A percentile compares a stretch with the other conserved stretches of the same genome.
These are phyloP conservation scores for Dolichotis patagonum DNA, from an alignment of 2,113 vertebrate species.

Conservation along the genomic window DNA sequence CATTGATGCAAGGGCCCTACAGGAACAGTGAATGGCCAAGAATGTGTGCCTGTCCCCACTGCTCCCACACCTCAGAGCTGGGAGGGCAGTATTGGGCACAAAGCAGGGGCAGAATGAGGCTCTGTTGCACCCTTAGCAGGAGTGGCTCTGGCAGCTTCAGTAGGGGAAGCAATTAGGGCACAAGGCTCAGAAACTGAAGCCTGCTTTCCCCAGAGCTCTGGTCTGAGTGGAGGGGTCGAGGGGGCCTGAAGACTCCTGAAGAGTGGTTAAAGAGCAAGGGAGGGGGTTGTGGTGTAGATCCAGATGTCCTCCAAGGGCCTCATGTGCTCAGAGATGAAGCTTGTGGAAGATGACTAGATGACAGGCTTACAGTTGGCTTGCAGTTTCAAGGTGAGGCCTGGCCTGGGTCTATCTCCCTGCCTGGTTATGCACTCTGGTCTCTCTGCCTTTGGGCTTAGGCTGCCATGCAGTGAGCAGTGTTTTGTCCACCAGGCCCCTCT, in stretches of 20 bases:
- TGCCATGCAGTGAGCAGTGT: not conserved
- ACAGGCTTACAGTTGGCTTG: not conserved
- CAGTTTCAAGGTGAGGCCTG: not conserved
- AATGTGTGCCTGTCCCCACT: fast-evolving
- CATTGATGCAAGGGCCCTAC: not conserved
- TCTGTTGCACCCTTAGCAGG: not conserved
- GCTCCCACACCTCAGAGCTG: not conserved
- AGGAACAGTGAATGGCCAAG: not conserved
- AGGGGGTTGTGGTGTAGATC: not conserved
- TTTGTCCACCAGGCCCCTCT: not conserved
- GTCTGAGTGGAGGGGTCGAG: not conserved
- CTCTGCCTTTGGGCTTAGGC: not conserved
- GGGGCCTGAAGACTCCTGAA: not conserved
- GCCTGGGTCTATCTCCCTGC: not conserved
- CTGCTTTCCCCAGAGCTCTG: not conserved
- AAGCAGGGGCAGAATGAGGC: not conserved
- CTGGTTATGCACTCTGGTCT: not conserved
- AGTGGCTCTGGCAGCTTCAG: not conserved
- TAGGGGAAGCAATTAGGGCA: not conserved
- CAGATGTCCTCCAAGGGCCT: not conserved
- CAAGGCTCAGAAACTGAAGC: not conserved
- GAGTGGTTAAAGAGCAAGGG: not conserved
- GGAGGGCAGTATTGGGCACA: not conserved
- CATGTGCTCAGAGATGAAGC: not conserved
- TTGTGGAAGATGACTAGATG: not conserved